Conservation (phyloP, 1,140 invertebrate genomes). For the Saxidomus purpurata region DNA sequence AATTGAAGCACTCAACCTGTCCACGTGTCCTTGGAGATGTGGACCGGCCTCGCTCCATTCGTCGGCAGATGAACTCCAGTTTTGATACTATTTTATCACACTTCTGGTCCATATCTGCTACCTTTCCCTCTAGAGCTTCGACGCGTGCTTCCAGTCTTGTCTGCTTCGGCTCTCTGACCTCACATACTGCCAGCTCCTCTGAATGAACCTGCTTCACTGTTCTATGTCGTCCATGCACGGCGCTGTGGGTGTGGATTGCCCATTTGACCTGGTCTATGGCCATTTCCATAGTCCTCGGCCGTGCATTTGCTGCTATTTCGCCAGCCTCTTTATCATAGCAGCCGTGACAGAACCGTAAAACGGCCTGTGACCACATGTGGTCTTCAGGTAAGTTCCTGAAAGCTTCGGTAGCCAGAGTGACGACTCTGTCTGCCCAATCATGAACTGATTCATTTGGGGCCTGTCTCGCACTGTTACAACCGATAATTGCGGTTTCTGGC, state of each 20-base stretch:
- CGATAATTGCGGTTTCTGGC: not conserved
- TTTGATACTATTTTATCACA: not conserved
- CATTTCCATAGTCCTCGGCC: constrained; percentile 7
- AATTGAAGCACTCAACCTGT: not conserved
- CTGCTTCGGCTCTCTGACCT: too few species aligned
- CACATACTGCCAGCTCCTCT: not conserved
- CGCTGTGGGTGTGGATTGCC: constrained; percentile 9
- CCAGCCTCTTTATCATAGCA: constrained; percentile 13
- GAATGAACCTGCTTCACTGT: not conserved
- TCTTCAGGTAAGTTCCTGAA: not conserved
- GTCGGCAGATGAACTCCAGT: not conserved
- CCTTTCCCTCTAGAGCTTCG: not conserved
- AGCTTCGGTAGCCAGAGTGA: too few species aligned
- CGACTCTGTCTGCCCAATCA: too few species aligned
- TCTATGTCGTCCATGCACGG: not conserved
- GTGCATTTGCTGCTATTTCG: not conserved
- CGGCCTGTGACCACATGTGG: not conserved
- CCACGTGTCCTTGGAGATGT: not conserved
- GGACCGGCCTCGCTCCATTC: not conserved
- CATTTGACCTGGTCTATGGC: constrained; percentile 45
- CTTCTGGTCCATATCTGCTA: not conserved
- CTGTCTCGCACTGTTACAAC: constrained; percentile 9
- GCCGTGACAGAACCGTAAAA: constrained; percentile 7
- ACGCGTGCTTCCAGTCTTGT: not conserved
- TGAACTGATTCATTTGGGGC: too few species aligned